A percentile compares a stretch with the other conserved stretches of the same genome.
These are phyloP conservation scores for Eulemur albifrons DNA, from an alignment of 2,797 vertebrate genomes.

Conservation along the genomic window DNA sequence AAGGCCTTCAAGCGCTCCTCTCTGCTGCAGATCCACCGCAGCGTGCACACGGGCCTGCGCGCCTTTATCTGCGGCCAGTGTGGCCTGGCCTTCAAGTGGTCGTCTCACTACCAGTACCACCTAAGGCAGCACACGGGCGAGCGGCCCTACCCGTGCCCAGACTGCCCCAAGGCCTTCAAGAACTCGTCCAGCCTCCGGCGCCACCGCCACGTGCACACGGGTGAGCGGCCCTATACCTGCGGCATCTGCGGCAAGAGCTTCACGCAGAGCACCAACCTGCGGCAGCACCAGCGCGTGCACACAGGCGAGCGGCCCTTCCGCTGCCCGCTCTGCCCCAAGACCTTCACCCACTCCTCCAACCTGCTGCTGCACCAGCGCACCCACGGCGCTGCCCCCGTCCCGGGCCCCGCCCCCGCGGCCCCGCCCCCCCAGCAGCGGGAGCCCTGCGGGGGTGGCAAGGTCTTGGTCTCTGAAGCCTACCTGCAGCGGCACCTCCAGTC, in stretches of 20 bases:
- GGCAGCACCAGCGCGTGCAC: slow-evolving; percentile 69
- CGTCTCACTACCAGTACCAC: slow-evolving; percentile 94
- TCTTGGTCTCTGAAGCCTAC: slow-evolving; percentile 72
- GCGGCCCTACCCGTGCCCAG: slow-evolving; percentile 91
- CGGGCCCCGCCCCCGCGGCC: accelerated
- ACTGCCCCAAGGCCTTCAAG: slow-evolving; percentile 94
- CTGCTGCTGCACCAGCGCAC: slow-evolving; percentile 79
- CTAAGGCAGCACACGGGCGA: slow-evolving; percentile 94
- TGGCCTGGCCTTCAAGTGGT: slow-evolving; percentile 94
- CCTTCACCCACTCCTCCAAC: slow-evolving; percentile 72
- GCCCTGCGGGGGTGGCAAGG: slow-evolving; percentile 70
- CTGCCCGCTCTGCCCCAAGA: slow-evolving; percentile 74
- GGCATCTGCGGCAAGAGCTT: slow-evolving; percentile 75
- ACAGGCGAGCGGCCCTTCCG: slow-evolving; percentile 75
- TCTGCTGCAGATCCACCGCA: slow-evolving; percentile 93
- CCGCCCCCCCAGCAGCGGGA: background rate
- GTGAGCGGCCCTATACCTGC: slow-evolving; percentile 69
- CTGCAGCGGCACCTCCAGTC: slow-evolving; percentile 76
- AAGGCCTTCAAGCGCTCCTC: slow-evolving; percentile 97
- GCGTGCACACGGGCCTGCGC: slow-evolving; percentile 93
- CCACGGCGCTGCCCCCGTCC: background rate
- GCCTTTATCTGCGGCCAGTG: slow-evolving; percentile 92
- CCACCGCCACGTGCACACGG: slow-evolving; percentile 82
- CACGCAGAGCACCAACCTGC: slow-evolving; percentile 72
- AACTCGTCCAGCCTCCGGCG: slow-evolving; percentile 94